These are phyloP conservation scores for Panthera leo DNA, from an alignment of 2,113 vertebrate species.

Conservation along the genomic window DNA sequence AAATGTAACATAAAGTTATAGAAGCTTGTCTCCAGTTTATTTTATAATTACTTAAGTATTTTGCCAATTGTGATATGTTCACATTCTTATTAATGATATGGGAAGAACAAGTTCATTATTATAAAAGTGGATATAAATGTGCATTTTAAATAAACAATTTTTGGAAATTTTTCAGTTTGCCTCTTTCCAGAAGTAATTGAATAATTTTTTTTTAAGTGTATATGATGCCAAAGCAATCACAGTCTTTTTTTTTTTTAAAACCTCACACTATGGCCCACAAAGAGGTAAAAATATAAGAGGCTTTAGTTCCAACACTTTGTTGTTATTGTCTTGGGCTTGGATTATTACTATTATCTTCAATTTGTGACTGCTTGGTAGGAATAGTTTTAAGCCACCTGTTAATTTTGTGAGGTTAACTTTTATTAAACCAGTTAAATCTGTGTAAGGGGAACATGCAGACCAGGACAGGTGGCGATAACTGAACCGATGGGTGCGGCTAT, in stretches of 20 bases:
- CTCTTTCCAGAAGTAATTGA: background rate
- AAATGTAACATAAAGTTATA: background rate
- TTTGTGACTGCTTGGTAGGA: background rate
- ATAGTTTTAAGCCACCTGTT: background rate
- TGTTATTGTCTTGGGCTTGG: background rate
- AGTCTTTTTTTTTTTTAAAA: background rate
- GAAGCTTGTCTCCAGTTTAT: background rate
- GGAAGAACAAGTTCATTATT: background rate
- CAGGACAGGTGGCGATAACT: rapidly evolving
- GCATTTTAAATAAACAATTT: background rate
- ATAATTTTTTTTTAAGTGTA: background rate
- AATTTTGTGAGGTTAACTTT: background rate
- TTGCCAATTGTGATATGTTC: background rate
- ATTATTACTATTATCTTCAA: constrained; percentile 4
- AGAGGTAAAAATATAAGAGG: background rate
- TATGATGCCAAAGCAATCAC: background rate
- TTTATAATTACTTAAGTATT: background rate
- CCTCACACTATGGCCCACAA: background rate
- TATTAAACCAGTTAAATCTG: background rate
- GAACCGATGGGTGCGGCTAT: background rate
- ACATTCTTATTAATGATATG: background rate
- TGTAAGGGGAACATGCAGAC: background rate
- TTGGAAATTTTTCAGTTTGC: background rate
- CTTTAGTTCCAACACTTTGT: background rate
- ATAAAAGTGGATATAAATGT: background rate